Percentiles rank a stretch among this genome's conserved stretches.
phyloP scores from a whole-genome alignment of 92 coral and sea anemone genomes.

The Parazoanthus darwini region DNA sequence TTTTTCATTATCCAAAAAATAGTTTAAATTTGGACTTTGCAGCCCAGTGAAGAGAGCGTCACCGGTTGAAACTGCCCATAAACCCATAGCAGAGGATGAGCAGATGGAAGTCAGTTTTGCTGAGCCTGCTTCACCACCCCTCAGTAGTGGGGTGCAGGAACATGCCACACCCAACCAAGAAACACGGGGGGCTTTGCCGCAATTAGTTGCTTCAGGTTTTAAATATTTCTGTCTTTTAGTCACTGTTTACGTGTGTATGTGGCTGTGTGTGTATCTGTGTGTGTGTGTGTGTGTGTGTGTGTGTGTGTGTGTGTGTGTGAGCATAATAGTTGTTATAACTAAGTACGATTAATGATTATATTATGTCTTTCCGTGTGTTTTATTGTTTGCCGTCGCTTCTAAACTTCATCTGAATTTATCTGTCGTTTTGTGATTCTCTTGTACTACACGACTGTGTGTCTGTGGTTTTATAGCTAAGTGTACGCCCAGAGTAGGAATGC shows the following conservation, averaged over 20 bases:
- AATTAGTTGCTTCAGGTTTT: constrained; percentile 12
- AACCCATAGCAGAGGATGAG: not conserved
- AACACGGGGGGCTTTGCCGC: not conserved
- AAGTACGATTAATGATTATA: too few relatives aligned
- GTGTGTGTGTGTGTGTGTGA: not conserved
- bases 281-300: not conserved
- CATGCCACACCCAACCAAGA: constrained; percentile 9
- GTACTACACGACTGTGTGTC: too few relatives aligned
- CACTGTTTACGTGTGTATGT: not conserved
- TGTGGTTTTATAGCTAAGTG: too few relatives aligned
- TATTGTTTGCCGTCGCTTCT: too few relatives aligned
- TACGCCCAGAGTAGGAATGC: too few relatives aligned
- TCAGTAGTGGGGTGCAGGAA: not conserved
- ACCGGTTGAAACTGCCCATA: constrained; percentile 3
- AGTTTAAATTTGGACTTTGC: not conserved
- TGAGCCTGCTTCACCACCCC: not conserved
- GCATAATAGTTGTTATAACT: too few relatives aligned
- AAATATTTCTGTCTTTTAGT: not conserved
- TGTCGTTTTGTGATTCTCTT: too few relatives aligned
- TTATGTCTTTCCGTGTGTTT: too few relatives aligned
- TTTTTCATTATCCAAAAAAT: not conserved
- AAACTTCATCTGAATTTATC: too few relatives aligned
- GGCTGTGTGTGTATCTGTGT: not conserved
- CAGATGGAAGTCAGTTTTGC: constrained; percentile 29
- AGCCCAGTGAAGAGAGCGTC: constrained; percentile 29